phyloP scores from a whole-genome alignment of 2,888 invertebrate genomes.

The Microctonus hyperodae region DNA sequence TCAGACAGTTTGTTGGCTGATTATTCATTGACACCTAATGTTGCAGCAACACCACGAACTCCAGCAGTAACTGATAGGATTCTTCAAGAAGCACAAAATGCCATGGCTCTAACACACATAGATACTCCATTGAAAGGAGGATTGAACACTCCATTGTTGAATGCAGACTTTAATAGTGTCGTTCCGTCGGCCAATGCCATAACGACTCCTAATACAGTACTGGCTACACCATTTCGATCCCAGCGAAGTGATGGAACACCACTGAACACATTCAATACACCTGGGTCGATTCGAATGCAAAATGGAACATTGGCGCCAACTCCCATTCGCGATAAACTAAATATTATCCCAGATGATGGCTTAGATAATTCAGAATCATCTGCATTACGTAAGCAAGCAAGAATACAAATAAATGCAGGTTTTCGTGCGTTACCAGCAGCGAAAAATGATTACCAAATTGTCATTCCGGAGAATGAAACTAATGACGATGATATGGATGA shows the following conservation, averaged over 20 bases:
- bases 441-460: slow-evolving; percentile 98
- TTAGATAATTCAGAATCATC: slow-evolving; percentile 77
- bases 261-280: slow-evolving; percentile 62
- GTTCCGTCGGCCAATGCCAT: slow-evolving; percentile 75
- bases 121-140: slow-evolving; percentile 98
- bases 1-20: slow-evolving; percentile 90
- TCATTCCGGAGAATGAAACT: slow-evolving; percentile 86
- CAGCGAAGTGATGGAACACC: slow-evolving; percentile 70
- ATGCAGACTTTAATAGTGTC: slow-evolving; percentile 87
- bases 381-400: slow-evolving; percentile 74
- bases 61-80: slow-evolving; percentile 85
- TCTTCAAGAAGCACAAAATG: slow-evolving; percentile 96
- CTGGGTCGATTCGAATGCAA: slow-evolving; percentile 69
- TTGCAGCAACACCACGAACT: slow-evolving; percentile 81
- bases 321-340: slow-evolving; percentile 89
- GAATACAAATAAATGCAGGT: slow-evolving; percentile 78
- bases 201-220: slow-evolving; percentile 90
- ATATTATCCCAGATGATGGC: slow-evolving; percentile 90
- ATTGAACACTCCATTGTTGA: slow-evolving; percentile 89
- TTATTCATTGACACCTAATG: slow-evolving; percentile 79
- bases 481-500: slow-evolving; percentile 63
- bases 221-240: slow-evolving; percentile 86
- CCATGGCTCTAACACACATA: slow-evolving; percentile 97
- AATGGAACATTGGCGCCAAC: slow-evolving; percentile 69
- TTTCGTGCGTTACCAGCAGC: slow-evolving; percentile 86